These are phyloP conservation scores for Lytechinus variegatus DNA, from an alignment of 35 echinoderm and acorn worm species.

Conservation along the genomic window DNA sequence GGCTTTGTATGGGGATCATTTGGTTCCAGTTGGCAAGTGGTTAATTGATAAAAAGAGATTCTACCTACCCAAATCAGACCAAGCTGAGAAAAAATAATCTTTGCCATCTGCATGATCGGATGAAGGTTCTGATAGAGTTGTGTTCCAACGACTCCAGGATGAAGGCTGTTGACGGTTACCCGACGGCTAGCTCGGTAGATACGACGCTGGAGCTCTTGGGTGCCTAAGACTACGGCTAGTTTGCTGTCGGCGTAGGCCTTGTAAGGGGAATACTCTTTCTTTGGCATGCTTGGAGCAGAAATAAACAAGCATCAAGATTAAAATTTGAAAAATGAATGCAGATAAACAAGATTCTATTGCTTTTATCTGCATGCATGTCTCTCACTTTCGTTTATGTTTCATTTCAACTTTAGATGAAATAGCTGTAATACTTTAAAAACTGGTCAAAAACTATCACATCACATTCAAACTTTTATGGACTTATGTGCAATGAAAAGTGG, in stretches of 20 bases:
- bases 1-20: too few species aligned
- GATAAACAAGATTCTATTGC: too few species aligned
- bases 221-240: slow-evolving; percentile 42
- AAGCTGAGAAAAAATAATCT: background rate
- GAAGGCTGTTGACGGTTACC: slow-evolving; percentile 32
- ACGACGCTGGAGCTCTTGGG: slow-evolving; percentile 44
- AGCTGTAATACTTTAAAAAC: too few species aligned
- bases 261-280: slow-evolving; percentile 33
- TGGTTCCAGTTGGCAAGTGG: too few species aligned
- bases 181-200: slow-evolving; percentile 36
- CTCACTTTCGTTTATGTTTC: too few species aligned
- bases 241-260: slow-evolving; percentile 45
- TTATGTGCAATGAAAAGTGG: too few species aligned
- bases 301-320: background rate
- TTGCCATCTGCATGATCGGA: slow-evolving; percentile 4
- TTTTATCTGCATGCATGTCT: too few species aligned
- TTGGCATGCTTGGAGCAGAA: slow-evolving; percentile 12
- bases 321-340: too few species aligned
- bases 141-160: slow-evolving; percentile 27
- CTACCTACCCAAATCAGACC: slow-evolving; percentile 36
- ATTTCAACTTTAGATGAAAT: too few species aligned
- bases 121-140: slow-evolving; percentile 33
- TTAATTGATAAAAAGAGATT: too few species aligned
- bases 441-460: too few species aligned
- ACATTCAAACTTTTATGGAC: too few species aligned